A percentile compares a stretch with the other conserved stretches of the same genome.
phyloP scores from a whole-genome alignment of 2,113 vertebrate species.

The Irena cyanogastra region DNA sequence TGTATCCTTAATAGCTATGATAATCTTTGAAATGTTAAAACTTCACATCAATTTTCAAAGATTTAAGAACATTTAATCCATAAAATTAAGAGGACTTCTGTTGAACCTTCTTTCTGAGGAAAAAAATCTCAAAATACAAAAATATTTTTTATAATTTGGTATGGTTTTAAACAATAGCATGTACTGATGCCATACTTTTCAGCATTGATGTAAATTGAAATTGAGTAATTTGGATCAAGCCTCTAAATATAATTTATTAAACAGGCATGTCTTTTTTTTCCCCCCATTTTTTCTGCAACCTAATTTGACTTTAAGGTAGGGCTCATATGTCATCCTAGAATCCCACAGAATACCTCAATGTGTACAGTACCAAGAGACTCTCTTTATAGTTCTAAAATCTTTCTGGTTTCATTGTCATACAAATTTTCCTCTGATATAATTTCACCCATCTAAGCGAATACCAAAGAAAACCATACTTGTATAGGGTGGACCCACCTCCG shows the following conservation, averaged over 20 bases:
- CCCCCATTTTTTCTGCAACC: not conserved
- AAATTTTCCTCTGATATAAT: not conserved
- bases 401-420: not conserved
- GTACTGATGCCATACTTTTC: not conserved
- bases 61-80: not conserved
- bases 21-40: not conserved
- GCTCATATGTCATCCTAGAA: not conserved
- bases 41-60: not conserved
- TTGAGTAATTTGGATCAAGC: not conserved
- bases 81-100: not conserved
- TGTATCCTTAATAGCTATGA: not conserved
- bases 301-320: not conserved
- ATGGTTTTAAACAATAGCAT: not conserved
- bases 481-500: not conserved
- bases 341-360: not conserved
- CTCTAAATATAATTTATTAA: not conserved
- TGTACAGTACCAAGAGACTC: not conserved
- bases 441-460: not conserved
- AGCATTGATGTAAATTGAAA: not conserved
- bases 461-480: not conserved
- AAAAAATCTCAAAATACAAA: not conserved
- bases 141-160: not conserved
- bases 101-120: not conserved
- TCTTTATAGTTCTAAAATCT: not conserved
- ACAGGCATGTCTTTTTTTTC: fast-evolving